Conservation (phyloP, 1,140 invertebrate genomes). For the Diachasma alloeum region DNA sequence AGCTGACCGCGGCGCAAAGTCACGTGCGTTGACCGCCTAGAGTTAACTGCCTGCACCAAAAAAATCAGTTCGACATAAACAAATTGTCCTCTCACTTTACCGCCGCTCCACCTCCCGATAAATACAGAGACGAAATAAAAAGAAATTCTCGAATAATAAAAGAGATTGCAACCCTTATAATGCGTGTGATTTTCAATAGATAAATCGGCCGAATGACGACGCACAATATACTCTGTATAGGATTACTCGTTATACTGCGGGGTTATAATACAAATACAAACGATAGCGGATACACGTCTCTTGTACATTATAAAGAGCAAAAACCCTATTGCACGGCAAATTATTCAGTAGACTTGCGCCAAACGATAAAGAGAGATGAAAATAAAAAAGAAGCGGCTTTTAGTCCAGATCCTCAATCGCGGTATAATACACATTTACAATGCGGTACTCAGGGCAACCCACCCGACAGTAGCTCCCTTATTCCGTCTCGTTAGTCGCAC, state of each 20-base stretch:
- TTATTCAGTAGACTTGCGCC: conserved; percentile 32
- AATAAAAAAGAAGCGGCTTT: conserved; percentile 27
- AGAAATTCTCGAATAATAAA: neutral
- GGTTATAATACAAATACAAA: conserved; percentile 5
- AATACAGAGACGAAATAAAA: too few relatives aligned
- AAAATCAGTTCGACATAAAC: too few relatives aligned
- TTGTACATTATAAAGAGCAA: neutral
- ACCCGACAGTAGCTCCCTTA: conserved; percentile 35
- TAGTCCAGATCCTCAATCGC: conserved; percentile 29
- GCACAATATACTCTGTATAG: conserved; percentile 5
- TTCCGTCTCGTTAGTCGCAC: conserved; percentile 37
- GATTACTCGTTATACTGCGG: conserved; percentile 1
- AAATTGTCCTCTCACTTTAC: too few relatives aligned
- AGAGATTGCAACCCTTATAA: neutral
- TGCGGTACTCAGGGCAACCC: conserved; percentile 15
- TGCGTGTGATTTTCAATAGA: neutral
- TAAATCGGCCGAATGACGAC: conserved; percentile 6
- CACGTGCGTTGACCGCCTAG: too few relatives aligned
- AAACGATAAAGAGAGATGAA: conserved; percentile 23
- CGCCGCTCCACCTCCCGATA: too few relatives aligned
- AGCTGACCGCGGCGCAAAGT: too few relatives aligned
- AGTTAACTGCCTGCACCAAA: too few relatives aligned
- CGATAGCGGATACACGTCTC: neutral
- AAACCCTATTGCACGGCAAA: conserved; percentile 26
- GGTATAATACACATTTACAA: conserved; percentile 34